These are phyloP conservation scores for Polypedilum pembai DNA, from an alignment of 1,140 invertebrate genomes.

Conservation along the genomic window DNA sequence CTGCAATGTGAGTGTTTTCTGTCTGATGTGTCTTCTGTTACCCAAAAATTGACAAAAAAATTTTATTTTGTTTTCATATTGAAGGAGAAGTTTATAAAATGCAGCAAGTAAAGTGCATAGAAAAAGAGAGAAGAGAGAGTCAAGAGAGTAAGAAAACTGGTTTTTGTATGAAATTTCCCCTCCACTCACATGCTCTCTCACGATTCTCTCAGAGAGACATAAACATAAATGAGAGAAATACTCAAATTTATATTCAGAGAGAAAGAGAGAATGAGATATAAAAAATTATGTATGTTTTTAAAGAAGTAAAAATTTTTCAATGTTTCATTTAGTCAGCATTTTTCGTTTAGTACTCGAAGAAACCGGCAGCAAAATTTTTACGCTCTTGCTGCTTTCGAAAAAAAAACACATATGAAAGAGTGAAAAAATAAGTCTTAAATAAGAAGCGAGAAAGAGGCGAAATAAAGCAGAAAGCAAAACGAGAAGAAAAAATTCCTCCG, in stretches of 20 bases:
- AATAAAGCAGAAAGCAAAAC: background rate
- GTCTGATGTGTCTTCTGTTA: no score
- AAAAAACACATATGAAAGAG: background rate
- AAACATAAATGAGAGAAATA: background rate
- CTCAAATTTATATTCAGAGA: background rate
- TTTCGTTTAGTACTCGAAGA: background rate
- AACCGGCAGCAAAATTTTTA: constrained; percentile 10
- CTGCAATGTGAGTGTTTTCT: background rate
- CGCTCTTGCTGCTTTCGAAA: background rate
- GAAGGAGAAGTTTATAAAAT: background rate
- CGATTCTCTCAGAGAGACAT: background rate
- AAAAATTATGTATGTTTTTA: background rate
- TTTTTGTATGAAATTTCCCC: background rate
- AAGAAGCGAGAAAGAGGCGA: background rate
- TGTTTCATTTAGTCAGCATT: background rate
- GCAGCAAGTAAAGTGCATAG: constrained; percentile 16
- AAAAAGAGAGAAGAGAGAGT: background rate
- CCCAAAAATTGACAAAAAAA: background rate
- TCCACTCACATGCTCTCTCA: background rate
- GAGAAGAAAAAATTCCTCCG: background rate
- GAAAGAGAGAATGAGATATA: background rate
- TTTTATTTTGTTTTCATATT: background rate
- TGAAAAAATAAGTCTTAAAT: background rate
- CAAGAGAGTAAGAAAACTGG: background rate
- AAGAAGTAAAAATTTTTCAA: background rate